Percentiles rank a stretch among this genome's conserved stretches.
These are phyloP conservation scores for Hyalella azteca DNA, from an alignment of 2,888 invertebrate species.

Conservation along the genomic window DNA sequence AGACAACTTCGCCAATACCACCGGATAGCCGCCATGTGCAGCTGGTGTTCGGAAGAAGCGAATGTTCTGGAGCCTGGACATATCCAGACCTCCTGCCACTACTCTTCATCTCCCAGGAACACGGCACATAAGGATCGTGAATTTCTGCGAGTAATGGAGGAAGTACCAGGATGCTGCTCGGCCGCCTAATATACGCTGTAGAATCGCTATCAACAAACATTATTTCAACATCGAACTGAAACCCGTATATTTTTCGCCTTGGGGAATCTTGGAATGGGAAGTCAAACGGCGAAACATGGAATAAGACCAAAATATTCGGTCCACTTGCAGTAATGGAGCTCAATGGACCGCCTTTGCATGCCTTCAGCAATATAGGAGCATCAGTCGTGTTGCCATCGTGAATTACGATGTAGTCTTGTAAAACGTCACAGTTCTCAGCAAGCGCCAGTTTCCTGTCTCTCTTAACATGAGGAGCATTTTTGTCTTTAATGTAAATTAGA, in stretches of 20 bases:
- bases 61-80: slow-evolving; percentile 77
- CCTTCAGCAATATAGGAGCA: slow-evolving; percentile 36
- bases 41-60: slow-evolving; percentile 79
- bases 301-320: slow-evolving; percentile 49
- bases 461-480: slow-evolving; percentile 39
- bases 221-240: slow-evolving; percentile 53
- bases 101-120: slow-evolving; percentile 77
- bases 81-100: slow-evolving; percentile 77
- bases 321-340: slow-evolving; percentile 51
- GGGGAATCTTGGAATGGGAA: slow-evolving; percentile 58
- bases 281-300: slow-evolving; percentile 54
- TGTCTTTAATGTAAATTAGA: slow-evolving; percentile 60
- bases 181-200: slow-evolving; percentile 49
- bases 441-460: slow-evolving; percentile 36
- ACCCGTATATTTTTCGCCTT: slow-evolving; percentile 48
- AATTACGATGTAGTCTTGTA: slow-evolving; percentile 37
- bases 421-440: slow-evolving; percentile 39
- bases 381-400: slow-evolving; percentile 38
- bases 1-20: slow-evolving; percentile 74
- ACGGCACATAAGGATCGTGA: slow-evolving; percentile 61
- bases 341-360: slow-evolving; percentile 63
- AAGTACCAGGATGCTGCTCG: slow-evolving; percentile 6
- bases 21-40: slow-evolving; percentile 72
- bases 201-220: slow-evolving; percentile 53
- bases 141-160: slow-evolving; percentile 1